phyloP scores from a whole-genome alignment of 2,113 vertebrate species.

The Pseudorectes ferrugineus region DNA sequence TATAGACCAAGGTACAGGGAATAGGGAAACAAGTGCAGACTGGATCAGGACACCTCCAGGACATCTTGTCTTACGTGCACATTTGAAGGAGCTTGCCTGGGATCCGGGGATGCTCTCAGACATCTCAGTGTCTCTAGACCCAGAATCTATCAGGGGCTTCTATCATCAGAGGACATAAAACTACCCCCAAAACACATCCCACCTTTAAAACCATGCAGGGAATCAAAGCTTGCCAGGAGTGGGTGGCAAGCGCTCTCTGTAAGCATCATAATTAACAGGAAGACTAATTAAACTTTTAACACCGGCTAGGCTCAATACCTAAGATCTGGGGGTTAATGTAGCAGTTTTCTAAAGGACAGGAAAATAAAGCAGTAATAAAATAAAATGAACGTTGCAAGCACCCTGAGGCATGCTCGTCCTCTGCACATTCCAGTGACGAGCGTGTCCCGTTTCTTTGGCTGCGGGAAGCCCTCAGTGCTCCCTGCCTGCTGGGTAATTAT shows the following conservation, averaged over 20 bases:
- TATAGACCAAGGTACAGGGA: not conserved
- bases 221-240: not conserved
- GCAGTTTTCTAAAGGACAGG: slow-evolving; percentile 19
- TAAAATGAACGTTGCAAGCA: not conserved
- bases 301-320: not conserved
- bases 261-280: not conserved
- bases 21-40: not conserved
- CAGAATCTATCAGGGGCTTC: not conserved
- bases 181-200: not conserved
- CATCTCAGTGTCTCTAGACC: not conserved
- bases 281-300: slow-evolving; percentile 37
- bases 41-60: not conserved
- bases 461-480: not conserved
- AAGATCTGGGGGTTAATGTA: slow-evolving; percentile 7
- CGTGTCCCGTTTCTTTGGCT: not conserved
- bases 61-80: not conserved
- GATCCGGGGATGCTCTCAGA: not conserved
- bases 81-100: not conserved
- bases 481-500: not conserved
- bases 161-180: not conserved
- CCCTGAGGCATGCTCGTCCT: not conserved
- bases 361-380: slow-evolving; percentile 21
- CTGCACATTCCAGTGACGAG: not conserved
- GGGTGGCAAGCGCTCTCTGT: not conserved
- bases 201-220: not conserved